A percentile compares a stretch with the other conserved stretches of the same genome.
These are phyloP conservation scores for Matsumurasca onukii DNA, from an alignment of 1,140 invertebrate species.

Conservation along the genomic window DNA sequence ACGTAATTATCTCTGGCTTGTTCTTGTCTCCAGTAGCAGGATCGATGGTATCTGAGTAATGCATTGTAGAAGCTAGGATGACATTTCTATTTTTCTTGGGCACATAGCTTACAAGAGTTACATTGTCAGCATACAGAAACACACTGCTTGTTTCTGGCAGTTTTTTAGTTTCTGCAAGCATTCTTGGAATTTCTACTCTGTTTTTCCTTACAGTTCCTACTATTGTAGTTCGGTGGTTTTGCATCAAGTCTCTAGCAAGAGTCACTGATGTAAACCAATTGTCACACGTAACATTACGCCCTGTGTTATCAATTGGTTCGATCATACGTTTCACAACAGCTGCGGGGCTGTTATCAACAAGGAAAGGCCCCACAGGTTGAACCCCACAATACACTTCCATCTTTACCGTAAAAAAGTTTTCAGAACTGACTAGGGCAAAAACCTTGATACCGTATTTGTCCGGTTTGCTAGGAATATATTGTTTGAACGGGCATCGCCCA, in stretches of 20 bases:
- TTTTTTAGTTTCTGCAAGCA: background rate
- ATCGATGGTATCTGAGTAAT: background rate
- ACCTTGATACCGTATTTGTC: background rate
- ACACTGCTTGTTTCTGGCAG: background rate
- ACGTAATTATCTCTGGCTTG: background rate
- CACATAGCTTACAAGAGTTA: background rate
- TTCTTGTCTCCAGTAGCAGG: background rate
- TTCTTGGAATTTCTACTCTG: background rate
- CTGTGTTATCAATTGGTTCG: background rate
- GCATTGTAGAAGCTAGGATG: background rate
- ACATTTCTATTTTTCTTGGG: conserved; percentile 2
- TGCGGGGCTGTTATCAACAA: background rate
- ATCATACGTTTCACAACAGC: background rate
- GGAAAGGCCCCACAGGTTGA: background rate
- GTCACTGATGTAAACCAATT: too few relatives aligned
- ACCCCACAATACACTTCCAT: conserved; percentile 1
- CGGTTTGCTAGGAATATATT: background rate
- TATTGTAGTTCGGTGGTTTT: background rate
- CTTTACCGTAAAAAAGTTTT: background rate
- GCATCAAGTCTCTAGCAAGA: background rate
- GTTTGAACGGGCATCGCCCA: background rate
- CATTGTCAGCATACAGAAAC: background rate
- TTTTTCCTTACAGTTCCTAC: background rate
- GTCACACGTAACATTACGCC: too few relatives aligned
- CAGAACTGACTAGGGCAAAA: background rate